These are phyloP conservation scores for Gambusia holbrooki DNA, from an alignment of 2,113 vertebrate genomes.

Conservation along the genomic window DNA sequence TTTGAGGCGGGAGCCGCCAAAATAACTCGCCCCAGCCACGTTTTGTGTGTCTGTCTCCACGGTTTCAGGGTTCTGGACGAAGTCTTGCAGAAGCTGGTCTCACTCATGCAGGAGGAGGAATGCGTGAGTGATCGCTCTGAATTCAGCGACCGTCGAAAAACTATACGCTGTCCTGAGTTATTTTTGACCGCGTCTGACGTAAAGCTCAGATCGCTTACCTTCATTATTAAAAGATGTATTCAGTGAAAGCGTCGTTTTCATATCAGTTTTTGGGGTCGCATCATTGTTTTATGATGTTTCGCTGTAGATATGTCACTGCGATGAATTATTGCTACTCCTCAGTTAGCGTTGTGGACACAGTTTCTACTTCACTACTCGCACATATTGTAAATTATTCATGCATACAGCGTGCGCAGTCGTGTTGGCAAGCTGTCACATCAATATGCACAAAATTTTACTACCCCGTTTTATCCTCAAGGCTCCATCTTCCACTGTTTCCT, in stretches of 20 bases:
- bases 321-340: constrained; percentile 57
- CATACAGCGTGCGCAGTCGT: constrained; percentile 46
- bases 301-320: constrained; percentile 25
- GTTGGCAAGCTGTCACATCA: constrained; percentile 24
- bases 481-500: neutral
- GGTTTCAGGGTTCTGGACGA: constrained; percentile 85
- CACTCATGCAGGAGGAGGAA: constrained; percentile 89
- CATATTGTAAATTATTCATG: constrained; percentile 65
- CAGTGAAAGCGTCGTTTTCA: neutral
- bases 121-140: constrained; percentile 81
- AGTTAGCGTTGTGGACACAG: constrained; percentile 16
- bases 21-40: constrained; percentile 39
- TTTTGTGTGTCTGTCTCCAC: constrained; percentile 31
- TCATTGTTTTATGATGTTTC: constrained; percentile 40
- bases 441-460: constrained; percentile 23
- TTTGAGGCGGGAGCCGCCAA: constrained; percentile 23
- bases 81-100: constrained; percentile 87
- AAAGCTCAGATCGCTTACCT: neutral
- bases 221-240: neutral
- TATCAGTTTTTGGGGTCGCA: constrained; percentile 5
- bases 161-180: neutral
- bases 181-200: neutral
- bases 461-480: constrained; percentile 10
- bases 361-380: constrained; percentile 46
- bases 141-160: neutral